Conservation (phyloP, 2,797 vertebrate species). For the Diplodus sargus region DNA sequence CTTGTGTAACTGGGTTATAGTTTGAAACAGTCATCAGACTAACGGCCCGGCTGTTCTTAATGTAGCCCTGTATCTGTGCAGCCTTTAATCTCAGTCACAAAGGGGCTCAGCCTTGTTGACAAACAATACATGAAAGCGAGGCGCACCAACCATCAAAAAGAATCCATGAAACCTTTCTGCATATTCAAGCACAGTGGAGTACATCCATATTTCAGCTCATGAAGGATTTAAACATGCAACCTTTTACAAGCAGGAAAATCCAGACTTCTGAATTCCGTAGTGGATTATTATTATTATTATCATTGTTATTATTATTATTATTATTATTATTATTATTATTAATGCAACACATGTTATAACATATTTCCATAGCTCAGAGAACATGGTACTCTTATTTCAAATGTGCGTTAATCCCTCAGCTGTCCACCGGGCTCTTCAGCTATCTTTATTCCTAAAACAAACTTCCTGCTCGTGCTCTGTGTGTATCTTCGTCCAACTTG, state of each 20-base stretch:
- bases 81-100: constrained; percentile 45
- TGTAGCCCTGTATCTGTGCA: background rate
- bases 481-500: constrained; percentile 30
- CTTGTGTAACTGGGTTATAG: background rate
- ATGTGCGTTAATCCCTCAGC: background rate
- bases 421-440: background rate
- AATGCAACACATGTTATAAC: background rate
- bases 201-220: background rate
- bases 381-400: background rate
- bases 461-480: constrained; percentile 29
- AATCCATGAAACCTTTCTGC: constrained; percentile 3
- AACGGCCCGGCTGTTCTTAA: background rate
- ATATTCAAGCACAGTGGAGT: constrained; percentile 8
- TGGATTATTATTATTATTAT: background rate
- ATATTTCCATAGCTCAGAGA: background rate
- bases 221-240: background rate
- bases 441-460: constrained; percentile 39
- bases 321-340: background rate
- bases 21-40: background rate
- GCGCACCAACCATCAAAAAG: constrained; percentile 10
- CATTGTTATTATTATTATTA: too few relatives aligned
- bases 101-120: background rate
- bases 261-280: background rate
- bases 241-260: background rate
- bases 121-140: constrained; percentile 41